A percentile compares a stretch with the other conserved stretches of the same genome.
Evolutionary conservation across 1,140 invertebrate genomes (phyloP).

Genomic region (Leguminivora glycinivorella): DNA sequence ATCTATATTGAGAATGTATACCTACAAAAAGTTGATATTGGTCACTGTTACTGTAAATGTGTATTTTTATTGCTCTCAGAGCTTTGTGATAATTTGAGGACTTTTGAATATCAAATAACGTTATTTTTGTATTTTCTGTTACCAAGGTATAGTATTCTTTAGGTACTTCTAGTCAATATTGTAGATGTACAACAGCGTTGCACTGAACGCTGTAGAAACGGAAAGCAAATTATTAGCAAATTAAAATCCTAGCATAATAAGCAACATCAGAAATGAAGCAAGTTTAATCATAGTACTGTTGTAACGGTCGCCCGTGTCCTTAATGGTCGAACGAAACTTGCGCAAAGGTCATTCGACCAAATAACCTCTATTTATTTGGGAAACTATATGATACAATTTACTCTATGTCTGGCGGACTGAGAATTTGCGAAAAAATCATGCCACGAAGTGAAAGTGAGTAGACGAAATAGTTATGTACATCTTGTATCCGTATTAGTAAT

Average conservation of each 20-base stretch:
- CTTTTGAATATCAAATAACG: too few species aligned
- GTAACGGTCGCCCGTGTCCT: constrained; percentile 54
- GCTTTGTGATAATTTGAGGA: too few species aligned
- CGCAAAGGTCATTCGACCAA: constrained; percentile 57
- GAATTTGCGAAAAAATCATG: not conserved
- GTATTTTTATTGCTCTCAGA: too few species aligned
- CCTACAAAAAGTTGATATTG: too few species aligned
- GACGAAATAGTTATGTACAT: constrained; percentile 15
- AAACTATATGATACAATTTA: constrained; percentile 32
- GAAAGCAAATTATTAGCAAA: not conserved
- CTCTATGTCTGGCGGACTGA: not conserved
- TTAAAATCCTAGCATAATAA: not conserved
- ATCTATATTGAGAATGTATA: too few species aligned
- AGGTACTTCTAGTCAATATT: too few species aligned
- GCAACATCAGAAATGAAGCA: constrained; percentile 25
- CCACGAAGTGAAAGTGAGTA: constrained; percentile 18
- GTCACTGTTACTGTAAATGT: too few species aligned
- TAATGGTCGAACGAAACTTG: constrained; percentile 59
- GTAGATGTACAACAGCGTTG: not conserved
- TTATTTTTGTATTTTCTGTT: not conserved
- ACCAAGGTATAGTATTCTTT: not conserved
- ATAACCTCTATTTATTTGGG: constrained; percentile 45
- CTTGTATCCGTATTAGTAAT: constrained; percentile 10
- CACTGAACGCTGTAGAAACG: not conserved
- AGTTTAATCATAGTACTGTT: constrained; percentile 40